A percentile compares a stretch with the other conserved stretches of the same genome.
Conservation (phyloP, 1,140 invertebrate species). For the Diprion similis region DNA sequence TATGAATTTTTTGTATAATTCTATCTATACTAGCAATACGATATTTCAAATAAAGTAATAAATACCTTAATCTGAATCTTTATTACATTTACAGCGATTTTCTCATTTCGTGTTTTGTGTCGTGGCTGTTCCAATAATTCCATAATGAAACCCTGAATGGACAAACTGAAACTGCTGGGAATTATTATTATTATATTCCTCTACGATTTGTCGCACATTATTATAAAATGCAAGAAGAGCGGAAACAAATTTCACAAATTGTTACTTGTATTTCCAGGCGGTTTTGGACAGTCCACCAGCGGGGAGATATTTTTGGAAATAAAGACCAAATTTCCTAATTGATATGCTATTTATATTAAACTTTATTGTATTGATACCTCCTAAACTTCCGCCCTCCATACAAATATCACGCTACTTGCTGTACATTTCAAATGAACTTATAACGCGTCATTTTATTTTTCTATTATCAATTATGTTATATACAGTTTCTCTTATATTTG, state of each 20-base stretch:
- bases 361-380: too few species aligned
- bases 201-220: conserved; percentile 22
- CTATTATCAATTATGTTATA: conserved; percentile 7
- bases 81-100: conserved; percentile 6
- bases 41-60: conserved; percentile 47
- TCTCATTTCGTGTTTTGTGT: conserved; percentile 14
- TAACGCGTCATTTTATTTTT: conserved; percentile 27
- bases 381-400: too few species aligned
- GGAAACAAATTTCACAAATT: conserved; percentile 45
- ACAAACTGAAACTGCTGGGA: conserved; percentile 28
- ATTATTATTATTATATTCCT: conserved; percentile 22
- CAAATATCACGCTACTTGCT: not conserved
- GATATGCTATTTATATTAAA: conserved; percentile 27
- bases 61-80: conserved; percentile 43
- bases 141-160: conserved; percentile 29
- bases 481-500: conserved; percentile 20
- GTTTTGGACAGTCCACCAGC: conserved; percentile 54
- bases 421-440: too few species aligned
- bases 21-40: conserved; percentile 21
- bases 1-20: conserved; percentile 33
- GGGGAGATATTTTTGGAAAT: conserved; percentile 62
- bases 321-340: conserved; percentile 64
- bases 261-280: conserved; percentile 64
- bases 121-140: conserved; percentile 22
- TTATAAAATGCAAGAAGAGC: conserved; percentile 41